phyloP scores from a whole-genome alignment of 2,113 vertebrate species.

The Gambusia affinis region DNA sequence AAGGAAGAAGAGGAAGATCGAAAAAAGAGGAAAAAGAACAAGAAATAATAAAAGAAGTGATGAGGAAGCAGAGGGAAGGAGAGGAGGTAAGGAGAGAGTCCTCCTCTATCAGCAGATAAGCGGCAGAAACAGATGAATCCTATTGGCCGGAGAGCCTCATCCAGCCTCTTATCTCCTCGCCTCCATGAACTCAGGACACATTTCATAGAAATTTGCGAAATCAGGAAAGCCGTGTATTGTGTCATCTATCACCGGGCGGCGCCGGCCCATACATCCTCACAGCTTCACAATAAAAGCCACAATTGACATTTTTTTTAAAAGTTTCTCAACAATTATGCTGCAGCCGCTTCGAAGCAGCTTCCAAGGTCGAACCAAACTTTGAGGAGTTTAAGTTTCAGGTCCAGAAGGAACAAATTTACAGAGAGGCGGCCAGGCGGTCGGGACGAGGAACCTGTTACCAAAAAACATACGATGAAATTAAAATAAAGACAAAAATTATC shows the following conservation, averaged over 20 bases:
- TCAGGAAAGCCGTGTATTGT: constrained; percentile 61
- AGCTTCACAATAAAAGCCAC: constrained; percentile 61
- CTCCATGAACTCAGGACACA: constrained; percentile 67
- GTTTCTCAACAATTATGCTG: constrained; percentile 44
- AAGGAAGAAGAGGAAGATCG: neutral
- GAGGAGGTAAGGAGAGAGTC: constrained; percentile 3
- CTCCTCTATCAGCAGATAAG: constrained; percentile 76
- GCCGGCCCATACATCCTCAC: constrained; percentile 62
- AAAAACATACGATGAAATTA: neutral
- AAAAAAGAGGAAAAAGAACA: constrained; percentile 22
- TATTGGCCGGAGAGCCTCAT: constrained; percentile 59
- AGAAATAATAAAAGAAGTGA: constrained; percentile 19
- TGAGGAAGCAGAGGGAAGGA: constrained; percentile 26
- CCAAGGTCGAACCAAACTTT: constrained; percentile 49
- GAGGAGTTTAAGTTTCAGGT: constrained; percentile 5
- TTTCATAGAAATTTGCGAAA: constrained; percentile 78
- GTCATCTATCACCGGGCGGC: constrained; percentile 57
- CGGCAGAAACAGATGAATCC: constrained; percentile 76
- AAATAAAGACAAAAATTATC: neutral
- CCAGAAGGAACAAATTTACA: neutral
- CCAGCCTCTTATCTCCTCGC: constrained; percentile 72
- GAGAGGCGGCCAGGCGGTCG: neutral
- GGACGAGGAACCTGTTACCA: neutral
- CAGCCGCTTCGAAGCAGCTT: constrained; percentile 12
- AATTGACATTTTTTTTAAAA: constrained; percentile 54